Conservation (phyloP, 1,140 invertebrate species). For the Conopomorpha cramerella region DNA sequence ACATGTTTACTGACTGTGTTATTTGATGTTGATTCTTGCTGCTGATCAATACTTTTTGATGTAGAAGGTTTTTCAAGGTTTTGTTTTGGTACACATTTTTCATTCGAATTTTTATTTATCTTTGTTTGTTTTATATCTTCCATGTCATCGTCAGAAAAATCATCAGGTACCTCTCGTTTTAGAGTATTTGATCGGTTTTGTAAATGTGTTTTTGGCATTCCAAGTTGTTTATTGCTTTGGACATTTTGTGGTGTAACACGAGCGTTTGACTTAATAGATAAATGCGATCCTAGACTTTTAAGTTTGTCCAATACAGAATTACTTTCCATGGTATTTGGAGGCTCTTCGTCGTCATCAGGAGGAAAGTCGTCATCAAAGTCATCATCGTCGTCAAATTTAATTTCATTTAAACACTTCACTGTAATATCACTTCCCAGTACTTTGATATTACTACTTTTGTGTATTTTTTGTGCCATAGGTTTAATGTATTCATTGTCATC, state of each 20-base stretch:
- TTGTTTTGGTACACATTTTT: conserved; percentile 7
- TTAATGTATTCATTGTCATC: background rate
- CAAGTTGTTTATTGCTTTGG: background rate
- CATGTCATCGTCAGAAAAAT: conserved; percentile 1
- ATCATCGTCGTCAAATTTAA: background rate
- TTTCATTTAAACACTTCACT: background rate
- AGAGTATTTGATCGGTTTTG: conserved; percentile 10
- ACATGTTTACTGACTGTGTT: conserved; percentile 34
- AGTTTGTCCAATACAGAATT: conserved; percentile 17
- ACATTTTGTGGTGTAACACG: conserved; percentile 4
- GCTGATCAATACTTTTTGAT: conserved; percentile 16
- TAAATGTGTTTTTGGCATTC: conserved; percentile 8
- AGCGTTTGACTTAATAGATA: conserved; percentile 12
- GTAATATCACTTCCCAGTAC: background rate
- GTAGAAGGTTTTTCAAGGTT: conserved; percentile 2
- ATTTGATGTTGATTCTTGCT: conserved; percentile 19
- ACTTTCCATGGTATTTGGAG: conserved; percentile 15
- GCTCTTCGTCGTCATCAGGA: conserved; percentile 14
- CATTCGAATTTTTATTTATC: background rate
- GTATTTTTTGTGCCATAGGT: too few species aligned
- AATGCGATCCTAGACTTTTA: conserved; percentile 7
- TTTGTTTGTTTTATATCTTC: background rate
- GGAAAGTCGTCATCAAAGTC: conserved; percentile 12
- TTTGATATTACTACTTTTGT: background rate
- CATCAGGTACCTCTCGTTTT: background rate